These are phyloP conservation scores for Himalopsyche kuldschensis DNA, from an alignment of 2,888 invertebrate species.

Conservation along the genomic window DNA sequence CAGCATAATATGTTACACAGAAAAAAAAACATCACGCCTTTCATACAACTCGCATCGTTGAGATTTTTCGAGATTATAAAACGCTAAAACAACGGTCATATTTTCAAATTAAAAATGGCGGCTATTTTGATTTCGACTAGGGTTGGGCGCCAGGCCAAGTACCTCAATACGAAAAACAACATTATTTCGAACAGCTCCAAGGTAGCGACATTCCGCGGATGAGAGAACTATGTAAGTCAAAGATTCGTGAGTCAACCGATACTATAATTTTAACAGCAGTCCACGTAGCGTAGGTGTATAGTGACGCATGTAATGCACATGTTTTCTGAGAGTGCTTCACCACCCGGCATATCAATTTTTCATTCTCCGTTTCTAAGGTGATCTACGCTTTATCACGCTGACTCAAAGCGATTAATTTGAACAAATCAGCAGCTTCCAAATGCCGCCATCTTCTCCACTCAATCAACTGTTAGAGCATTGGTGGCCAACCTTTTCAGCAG, in stretches of 20 bases:
- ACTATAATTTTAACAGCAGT: neutral
- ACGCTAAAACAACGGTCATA: neutral
- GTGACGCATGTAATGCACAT: conserved; percentile 11
- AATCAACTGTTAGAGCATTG: too few relatives aligned
- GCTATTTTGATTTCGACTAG: neutral
- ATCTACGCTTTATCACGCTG: neutral
- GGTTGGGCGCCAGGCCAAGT: conserved; percentile 4
- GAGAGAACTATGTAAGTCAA: neutral
- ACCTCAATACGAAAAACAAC: neutral
- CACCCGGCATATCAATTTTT: neutral
- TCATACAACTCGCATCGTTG: too few relatives aligned
- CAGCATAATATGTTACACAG: too few relatives aligned
- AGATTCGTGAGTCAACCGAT: conserved; percentile 19
- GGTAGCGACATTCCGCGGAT: conserved; percentile 19
- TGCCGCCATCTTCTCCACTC: too few relatives aligned
- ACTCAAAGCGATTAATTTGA: neutral
- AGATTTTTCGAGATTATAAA: neutral
- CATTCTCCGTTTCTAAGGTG: neutral
- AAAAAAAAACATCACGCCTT: too few relatives aligned
- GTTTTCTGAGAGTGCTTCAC: conserved; percentile 5
- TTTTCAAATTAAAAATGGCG: neutral
- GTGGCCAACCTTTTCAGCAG: too few relatives aligned
- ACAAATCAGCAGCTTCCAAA: neutral
- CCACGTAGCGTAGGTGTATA: conserved; percentile 10
- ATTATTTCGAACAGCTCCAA: conserved; percentile 3